Conservation (phyloP, 2,888 invertebrate genomes). For the Ptychoptera albimana region DNA sequence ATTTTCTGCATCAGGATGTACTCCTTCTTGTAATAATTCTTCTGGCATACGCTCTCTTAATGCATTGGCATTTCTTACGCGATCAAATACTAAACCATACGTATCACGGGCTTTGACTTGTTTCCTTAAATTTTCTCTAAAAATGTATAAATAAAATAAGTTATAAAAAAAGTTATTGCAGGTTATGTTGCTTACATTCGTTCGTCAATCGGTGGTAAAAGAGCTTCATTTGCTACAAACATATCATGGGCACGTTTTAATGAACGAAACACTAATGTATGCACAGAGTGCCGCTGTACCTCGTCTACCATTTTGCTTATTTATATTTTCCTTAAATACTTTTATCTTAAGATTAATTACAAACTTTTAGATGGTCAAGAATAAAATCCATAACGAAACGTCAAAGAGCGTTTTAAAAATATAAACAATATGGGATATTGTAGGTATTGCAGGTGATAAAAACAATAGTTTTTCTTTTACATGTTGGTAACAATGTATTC, state of each 20-base stretch:
- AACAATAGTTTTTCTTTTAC: too few species aligned
- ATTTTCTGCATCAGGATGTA: not conserved
- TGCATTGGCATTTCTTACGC: conserved; percentile 37
- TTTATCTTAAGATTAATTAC: not conserved
- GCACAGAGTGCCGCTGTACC: conserved; percentile 92
- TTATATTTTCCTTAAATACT: not conserved
- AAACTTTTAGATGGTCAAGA: too few species aligned
- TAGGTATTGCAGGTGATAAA: too few species aligned
- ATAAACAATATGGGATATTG: too few species aligned
- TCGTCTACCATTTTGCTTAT: conserved; percentile 47
- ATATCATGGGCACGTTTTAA: conserved; percentile 95
- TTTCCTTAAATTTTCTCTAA: conserved; percentile 56
- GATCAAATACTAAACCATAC: conserved; percentile 69
- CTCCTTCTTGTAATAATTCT: not conserved
- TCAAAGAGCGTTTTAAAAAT: too few species aligned
- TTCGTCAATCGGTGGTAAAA: conserved; percentile 69
- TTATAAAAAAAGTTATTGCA: conserved; percentile 6
- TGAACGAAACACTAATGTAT: conserved; percentile 91
- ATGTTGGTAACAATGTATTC: too few species aligned
- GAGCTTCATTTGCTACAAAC: conserved; percentile 83
- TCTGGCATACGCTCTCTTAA: conserved; percentile 34
- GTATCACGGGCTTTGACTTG: conserved; percentile 67
- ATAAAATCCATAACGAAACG: too few species aligned
- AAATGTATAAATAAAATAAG: conserved; percentile 12
- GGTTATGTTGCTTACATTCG: conserved; percentile 49